Percentiles rank a stretch among this genome's conserved stretches.
phyloP scores from a whole-genome alignment of 2,113 vertebrate species.

The Corapipo altera region DNA sequence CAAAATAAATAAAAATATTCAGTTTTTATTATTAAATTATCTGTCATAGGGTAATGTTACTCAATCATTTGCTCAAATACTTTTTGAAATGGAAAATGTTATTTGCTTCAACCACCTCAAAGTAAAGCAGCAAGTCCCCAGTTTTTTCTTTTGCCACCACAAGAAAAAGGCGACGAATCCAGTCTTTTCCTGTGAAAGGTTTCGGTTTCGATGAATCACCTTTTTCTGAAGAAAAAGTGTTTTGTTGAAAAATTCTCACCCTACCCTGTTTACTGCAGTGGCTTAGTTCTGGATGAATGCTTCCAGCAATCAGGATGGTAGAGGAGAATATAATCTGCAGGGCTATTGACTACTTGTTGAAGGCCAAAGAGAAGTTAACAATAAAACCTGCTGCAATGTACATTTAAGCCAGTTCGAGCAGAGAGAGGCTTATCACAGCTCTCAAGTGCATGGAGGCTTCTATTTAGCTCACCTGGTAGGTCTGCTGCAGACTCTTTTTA shows the following conservation, averaged over 20 bases:
- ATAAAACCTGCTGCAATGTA: conserved; percentile 48
- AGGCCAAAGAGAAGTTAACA: conserved; percentile 33
- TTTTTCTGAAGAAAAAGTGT: conserved; percentile 20
- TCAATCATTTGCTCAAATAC: neutral
- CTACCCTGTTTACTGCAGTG: conserved; percentile 27
- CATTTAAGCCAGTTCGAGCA: neutral
- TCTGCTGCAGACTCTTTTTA: neutral
- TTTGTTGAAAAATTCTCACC: conserved; percentile 24
- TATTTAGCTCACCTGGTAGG: neutral
- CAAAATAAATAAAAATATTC: neutral
- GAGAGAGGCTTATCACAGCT: conserved; percentile 11
- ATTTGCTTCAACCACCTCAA: neutral
- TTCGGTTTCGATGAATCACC: conserved; percentile 13
- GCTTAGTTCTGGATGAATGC: conserved; percentile 40
- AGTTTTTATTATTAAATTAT: neutral
- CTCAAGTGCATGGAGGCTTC: conserved; percentile 7
- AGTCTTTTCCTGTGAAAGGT: neutral
- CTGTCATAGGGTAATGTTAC: neutral
- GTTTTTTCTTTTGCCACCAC: neutral
- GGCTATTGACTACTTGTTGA: conserved; percentile 56
- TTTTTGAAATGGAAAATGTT: neutral
- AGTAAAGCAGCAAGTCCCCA: neutral
- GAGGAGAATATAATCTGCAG: conserved; percentile 46
- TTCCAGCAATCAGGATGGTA: conserved; percentile 30
- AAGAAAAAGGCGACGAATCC: neutral